These are phyloP conservation scores for Adelosebastes latens DNA, from an alignment of 2,797 vertebrate species.

Conservation along the genomic window DNA sequence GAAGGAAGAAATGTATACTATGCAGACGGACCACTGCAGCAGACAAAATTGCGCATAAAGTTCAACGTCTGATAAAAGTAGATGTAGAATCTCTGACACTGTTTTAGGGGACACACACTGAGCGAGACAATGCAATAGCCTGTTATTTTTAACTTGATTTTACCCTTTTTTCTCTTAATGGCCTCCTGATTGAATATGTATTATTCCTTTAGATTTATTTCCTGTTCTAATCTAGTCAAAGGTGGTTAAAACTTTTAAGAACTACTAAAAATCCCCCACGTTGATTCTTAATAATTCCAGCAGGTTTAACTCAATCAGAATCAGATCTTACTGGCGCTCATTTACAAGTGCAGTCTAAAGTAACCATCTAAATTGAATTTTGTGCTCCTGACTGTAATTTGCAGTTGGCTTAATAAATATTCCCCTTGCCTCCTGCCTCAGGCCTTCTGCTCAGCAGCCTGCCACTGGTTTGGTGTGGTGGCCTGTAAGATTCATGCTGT, in stretches of 20 bases:
- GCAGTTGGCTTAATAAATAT: neutral
- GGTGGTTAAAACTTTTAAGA: neutral
- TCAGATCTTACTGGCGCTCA: neutral
- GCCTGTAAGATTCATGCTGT: constrained; percentile 86
- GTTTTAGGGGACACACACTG: neutral
- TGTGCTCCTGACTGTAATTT: neutral
- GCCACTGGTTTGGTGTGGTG: constrained; percentile 88
- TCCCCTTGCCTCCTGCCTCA: neutral
- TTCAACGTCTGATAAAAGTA: neutral
- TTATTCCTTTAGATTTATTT: neutral
- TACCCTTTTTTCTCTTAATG: neutral
- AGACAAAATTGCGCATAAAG: neutral
- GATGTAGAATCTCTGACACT: neutral
- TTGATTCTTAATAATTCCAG: neutral
- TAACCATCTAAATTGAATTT: neutral
- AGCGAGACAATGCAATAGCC: neutral
- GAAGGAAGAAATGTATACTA: neutral
- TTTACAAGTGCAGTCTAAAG: neutral
- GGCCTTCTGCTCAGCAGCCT: constrained; percentile 81
- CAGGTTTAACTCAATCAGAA: neutral
- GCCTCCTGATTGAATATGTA: neutral
- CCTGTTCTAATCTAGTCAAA: neutral
- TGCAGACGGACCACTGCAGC: neutral
- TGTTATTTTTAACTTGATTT: neutral
- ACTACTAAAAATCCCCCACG: neutral